phyloP scores from a whole-genome alignment of 2,113 vertebrate genomes.

The Motacilla alba region DNA sequence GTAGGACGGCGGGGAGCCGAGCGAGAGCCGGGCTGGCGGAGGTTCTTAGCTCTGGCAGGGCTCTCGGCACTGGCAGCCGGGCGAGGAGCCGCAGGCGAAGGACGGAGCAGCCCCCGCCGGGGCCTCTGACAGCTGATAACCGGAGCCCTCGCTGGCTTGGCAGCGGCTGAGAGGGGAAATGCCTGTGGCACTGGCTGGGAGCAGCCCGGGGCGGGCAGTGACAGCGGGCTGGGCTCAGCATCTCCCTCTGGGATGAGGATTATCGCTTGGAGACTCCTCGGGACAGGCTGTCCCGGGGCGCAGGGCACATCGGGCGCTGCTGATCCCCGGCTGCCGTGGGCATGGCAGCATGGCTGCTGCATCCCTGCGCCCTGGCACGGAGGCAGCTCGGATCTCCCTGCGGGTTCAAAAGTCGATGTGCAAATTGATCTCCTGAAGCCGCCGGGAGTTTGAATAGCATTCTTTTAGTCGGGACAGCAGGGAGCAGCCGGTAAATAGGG shows the following conservation, averaged over 20 bases:
- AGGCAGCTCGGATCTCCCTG: background rate
- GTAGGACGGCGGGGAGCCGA: background rate
- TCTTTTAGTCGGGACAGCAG: background rate
- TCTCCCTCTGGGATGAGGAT: background rate
- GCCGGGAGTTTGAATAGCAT: background rate
- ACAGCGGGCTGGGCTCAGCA: background rate
- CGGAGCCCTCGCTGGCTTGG: background rate
- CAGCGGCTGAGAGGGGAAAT: constrained; percentile 27
- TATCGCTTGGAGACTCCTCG: background rate
- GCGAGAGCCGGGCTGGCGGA: background rate
- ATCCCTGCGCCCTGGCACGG: background rate
- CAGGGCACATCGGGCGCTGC: background rate
- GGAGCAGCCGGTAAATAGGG: background rate
- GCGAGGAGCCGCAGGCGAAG: background rate
- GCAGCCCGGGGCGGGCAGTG: background rate
- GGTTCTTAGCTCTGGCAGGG: background rate
- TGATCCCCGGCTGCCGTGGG: background rate
- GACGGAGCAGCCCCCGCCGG: background rate
- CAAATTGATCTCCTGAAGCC: background rate
- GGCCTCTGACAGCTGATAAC: constrained; percentile 61
- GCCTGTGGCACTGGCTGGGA: constrained; percentile 18
- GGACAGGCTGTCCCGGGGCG: background rate
- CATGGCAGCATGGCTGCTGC: background rate
- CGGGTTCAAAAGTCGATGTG: background rate
- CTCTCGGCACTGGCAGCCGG: background rate